Evolutionary conservation across 2,888 invertebrate species (phyloP).

Genomic region (Amblyjoppa fuscipennis): DNA sequence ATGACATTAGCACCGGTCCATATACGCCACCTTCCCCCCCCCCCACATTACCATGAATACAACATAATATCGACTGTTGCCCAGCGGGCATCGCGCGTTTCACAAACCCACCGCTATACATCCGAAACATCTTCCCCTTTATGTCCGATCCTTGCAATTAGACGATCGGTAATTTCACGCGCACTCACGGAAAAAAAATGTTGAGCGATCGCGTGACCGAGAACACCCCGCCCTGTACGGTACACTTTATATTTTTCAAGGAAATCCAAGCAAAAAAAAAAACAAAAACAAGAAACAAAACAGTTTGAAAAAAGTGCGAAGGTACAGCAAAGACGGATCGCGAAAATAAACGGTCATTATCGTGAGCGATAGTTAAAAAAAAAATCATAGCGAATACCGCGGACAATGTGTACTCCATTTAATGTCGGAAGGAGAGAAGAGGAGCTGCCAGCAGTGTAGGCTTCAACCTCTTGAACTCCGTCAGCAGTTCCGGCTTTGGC

Average conservation of each 20-base stretch:
- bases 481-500: slow-evolving; percentile 74
- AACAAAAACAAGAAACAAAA: not conserved
- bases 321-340: slow-evolving; percentile 4
- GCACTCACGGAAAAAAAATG: not conserved
- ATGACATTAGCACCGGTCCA: not conserved
- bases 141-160: not conserved
- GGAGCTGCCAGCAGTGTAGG: slow-evolving; percentile 67
- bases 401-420: not conserved
- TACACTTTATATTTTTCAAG: slow-evolving; percentile 32
- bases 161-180: not conserved
- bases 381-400: not conserved
- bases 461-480: slow-evolving; percentile 75
- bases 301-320: not conserved
- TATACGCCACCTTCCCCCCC: not conserved
- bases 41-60: not conserved
- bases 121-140: not conserved
- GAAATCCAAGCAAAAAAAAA: slow-evolving; percentile 18
- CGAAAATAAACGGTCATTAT: not conserved
- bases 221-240: slow-evolving; percentile 39
- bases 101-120: not conserved
- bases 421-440: slow-evolving; percentile 39
- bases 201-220: slow-evolving; percentile 58
- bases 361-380: not conserved
- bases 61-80: too few relatives aligned
- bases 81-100: too few relatives aligned